Evolutionary conservation across 2,113 vertebrate genomes (phyloP).

Genomic region (Sinocyclocheilus maitianheensis): DNA sequence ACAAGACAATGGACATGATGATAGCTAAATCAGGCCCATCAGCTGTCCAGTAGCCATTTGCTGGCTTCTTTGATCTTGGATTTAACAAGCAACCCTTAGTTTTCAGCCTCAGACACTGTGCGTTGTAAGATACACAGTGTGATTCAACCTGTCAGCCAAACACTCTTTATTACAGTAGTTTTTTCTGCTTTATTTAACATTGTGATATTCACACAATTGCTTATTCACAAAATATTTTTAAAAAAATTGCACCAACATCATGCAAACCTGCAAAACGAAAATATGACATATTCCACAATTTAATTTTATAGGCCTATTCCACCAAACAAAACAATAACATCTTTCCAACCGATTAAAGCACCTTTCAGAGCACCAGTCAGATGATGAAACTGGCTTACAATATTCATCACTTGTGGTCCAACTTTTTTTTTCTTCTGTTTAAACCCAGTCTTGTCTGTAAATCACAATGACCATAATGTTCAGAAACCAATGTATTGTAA

Average conservation of each 20-base stretch:
- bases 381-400: background rate
- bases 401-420: background rate
- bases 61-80: constrained; percentile 26
- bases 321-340: background rate
- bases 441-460: background rate
- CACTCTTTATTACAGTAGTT: background rate
- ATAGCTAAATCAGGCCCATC: constrained; percentile 25
- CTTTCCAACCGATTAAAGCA: background rate
- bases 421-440: background rate
- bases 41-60: constrained; percentile 13
- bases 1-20: constrained; percentile 25
- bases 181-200: constrained; percentile 1
- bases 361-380: background rate
- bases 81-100: constrained; percentile 9
- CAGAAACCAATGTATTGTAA: background rate
- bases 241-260: background rate
- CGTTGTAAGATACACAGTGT: background rate
- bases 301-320: background rate
- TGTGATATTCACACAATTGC: background rate
- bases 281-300: background rate
- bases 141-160: background rate
- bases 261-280: background rate
- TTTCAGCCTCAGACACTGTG: constrained; percentile 16
- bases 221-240: background rate
- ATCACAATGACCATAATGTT: background rate